Evolutionary conservation across 2,797 vertebrate species (phyloP), one percentile per base, ranked within the genome.

Genomic region (Prunella strophiata): DNA sequence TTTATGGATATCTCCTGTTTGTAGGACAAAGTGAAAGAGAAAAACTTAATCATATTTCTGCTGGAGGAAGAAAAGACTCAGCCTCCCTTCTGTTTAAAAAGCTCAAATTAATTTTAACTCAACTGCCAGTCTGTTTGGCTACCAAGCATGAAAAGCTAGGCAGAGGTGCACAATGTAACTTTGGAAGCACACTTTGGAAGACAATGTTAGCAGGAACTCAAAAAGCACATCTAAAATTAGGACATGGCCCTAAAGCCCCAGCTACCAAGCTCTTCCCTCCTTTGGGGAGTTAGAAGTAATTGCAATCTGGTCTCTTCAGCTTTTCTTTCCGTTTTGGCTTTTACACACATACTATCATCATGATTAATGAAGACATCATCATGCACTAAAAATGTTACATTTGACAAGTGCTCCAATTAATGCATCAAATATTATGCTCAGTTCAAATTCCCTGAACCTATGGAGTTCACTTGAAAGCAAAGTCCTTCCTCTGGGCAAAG

Each of bases 1-100:
- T 96, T 97, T 96, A 95, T 94, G 80, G 88, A 87, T 94, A 87
- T 91, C 89, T 85, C 52, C 83, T 94, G 83, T 86, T 94, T 90
- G 80, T 95, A 93, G 89, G 95, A 95, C 91, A 96, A 95, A 94
- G 63, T 84, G 66, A 96, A 92, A 92, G 36, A 90, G 89, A 84
- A 96, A 96, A 93, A 82, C 76, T 77, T 94, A 84, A 94, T 94
- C 57, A 77, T 88, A 79, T 91, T 95, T 88, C 72, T 92, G 29
- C 66, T 76, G 36, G 45, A 91, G 67, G 57, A 91, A 90, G 61
- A 92, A 93, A 94, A 90, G 67, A 57, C n/a, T 92, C 76, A 73
- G 13, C 11, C 32, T 90, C 65, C 70, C 10, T 86, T 91, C 42
- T 79, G 32, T 88, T 51, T 76, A 86, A 92, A 94, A 95, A 32